Percentiles rank a stretch among this genome's conserved stretches.
Evolutionary conservation across 2,797 vertebrate genomes (phyloP).

Genomic region (Cetoscarus ocellatus): DNA sequence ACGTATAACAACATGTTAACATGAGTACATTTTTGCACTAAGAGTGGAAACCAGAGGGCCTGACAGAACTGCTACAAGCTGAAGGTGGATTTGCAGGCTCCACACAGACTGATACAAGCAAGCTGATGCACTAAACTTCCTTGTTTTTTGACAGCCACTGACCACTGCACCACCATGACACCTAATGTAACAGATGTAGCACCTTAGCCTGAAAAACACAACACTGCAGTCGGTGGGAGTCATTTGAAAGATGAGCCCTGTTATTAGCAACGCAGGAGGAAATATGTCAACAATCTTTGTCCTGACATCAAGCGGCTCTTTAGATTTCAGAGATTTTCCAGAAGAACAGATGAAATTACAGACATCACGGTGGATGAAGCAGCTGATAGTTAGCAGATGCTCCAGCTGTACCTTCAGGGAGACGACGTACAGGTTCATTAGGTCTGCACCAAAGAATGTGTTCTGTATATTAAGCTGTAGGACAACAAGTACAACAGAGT

Average conservation of each 20-base stretch:
- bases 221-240: not conserved
- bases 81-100: no score
- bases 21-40: not conserved
- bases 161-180: not conserved
- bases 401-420: not conserved
- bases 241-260: not conserved
- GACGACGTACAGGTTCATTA: conserved; percentile 13
- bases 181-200: not conserved
- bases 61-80: not conserved
- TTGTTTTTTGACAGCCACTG: not conserved
- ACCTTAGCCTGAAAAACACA: not conserved
- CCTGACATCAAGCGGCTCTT: not conserved
- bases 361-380: not conserved
- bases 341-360: not conserved
- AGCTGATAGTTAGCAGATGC: conserved; percentile 14
- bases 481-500: conserved; percentile 1
- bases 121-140: not conserved
- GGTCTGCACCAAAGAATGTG: not conserved
- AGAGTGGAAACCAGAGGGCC: not conserved
- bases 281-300: no score
- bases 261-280: no score
- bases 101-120: no score
- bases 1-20: no score
- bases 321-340: not conserved
- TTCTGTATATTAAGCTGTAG: conserved; percentile 1